A percentile compares a stretch with the other conserved stretches of the same genome.
phyloP scores from a whole-genome alignment of 2,113 vertebrate genomes.

The Lanius ludovicianus region DNA sequence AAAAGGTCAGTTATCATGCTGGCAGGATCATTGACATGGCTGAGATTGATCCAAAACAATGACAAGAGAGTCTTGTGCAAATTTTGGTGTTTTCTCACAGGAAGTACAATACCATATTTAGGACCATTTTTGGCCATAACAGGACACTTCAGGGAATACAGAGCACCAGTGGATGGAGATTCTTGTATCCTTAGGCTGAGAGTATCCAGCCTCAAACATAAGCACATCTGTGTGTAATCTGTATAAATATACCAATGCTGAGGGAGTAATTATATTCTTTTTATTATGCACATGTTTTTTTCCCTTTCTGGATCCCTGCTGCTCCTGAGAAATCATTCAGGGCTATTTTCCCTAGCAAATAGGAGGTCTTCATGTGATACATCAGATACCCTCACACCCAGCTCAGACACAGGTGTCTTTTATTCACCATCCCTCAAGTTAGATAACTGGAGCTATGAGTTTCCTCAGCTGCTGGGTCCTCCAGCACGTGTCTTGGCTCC shows the following conservation, averaged over 20 bases:
- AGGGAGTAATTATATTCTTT: neutral
- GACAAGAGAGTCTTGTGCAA: neutral
- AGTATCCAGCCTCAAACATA: neutral
- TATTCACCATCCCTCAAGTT: neutral
- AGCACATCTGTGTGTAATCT: neutral
- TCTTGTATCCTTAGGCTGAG: neutral
- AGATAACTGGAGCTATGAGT: neutral
- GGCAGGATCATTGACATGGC: neutral
- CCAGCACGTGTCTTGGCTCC: neutral
- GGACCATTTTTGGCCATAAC: accelerated
- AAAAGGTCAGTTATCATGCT: neutral
- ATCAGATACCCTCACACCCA: neutral
- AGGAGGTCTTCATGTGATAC: neutral
- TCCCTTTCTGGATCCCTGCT: neutral
- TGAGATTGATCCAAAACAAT: neutral
- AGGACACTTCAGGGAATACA: neutral
- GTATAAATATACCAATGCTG: neutral
- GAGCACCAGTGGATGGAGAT: neutral
- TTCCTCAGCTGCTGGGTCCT: neutral
- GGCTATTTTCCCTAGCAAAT: neutral
- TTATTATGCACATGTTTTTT: accelerated
- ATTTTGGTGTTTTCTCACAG: neutral
- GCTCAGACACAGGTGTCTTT: neutral
- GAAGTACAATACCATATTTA: neutral
- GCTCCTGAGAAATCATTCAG: neutral